These are phyloP conservation scores for Oenanthe oenanthe DNA, from an alignment of 2,113 vertebrate genomes.

Conservation along the genomic window DNA sequence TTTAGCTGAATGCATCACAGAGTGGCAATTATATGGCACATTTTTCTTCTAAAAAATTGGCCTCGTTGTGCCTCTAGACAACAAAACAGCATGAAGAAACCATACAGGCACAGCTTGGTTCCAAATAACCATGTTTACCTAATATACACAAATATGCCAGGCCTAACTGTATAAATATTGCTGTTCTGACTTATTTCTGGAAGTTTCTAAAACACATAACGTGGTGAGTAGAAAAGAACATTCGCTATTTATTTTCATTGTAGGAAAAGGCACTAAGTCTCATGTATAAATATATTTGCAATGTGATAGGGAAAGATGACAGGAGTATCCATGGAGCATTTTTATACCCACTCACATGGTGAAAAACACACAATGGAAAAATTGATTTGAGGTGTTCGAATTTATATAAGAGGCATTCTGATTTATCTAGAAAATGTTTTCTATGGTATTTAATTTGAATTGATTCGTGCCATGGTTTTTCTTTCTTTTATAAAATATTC, in stretches of 20 bases:
- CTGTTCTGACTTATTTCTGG: conserved; percentile 62
- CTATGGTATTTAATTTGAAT: not conserved
- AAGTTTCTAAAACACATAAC: conserved; percentile 46
- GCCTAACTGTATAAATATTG: conserved; percentile 58
- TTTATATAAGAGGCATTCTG: not conserved
- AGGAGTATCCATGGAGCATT: conserved; percentile 24
- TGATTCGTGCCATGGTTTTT: not conserved
- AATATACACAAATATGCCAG: conserved; percentile 70
- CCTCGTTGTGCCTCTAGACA: conserved; percentile 65
- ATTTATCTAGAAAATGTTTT: not conserved
- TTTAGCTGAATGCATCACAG: conserved; percentile 62
- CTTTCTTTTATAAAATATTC: conserved; percentile 6
- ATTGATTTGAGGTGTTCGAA: not conserved
- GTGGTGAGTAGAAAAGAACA: conserved; percentile 30
- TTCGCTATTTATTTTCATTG: not conserved
- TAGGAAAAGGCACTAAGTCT: conserved; percentile 41
- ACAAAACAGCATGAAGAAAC: conserved; percentile 67
- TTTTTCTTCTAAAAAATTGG: conserved; percentile 67
- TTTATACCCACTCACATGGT: conserved; percentile 14
- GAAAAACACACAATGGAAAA: conserved; percentile 50
- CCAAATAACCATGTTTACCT: conserved; percentile 70
- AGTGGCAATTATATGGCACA: conserved; percentile 70
- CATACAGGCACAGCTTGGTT: conserved; percentile 64
- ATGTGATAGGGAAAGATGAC: conserved; percentile 11
- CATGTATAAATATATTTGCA: conserved; percentile 36